Base-by-base conservation (phyloP, 2,113 vertebrate genomes). In the Chunga burmeisteri region DNA sequence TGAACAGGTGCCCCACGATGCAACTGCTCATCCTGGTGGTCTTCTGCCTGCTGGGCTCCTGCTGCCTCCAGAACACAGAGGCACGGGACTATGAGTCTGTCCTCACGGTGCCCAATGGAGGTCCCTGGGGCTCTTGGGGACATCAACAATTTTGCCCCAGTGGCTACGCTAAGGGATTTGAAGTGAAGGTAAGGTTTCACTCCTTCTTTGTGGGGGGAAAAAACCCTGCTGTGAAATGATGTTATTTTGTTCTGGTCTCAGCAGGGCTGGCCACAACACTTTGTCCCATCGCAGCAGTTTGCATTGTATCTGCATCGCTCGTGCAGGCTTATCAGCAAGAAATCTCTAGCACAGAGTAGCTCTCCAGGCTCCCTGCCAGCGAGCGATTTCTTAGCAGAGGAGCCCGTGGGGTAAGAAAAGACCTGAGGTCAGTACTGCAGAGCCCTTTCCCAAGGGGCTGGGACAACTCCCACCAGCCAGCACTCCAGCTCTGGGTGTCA, bases 1-100 rank as follows among this genome's bases (percentile, higher is more conserved):
- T 0, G 2, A 56, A 30, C 8, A 7, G 10, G 13, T 65, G 55
- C 9, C 13, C 32, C 4, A 5, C 0, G 0, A 81, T 88, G 86
- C 73, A 19, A 29, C 36, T 81, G 42, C 29, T 84, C 34, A 3
- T 61, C 55, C 38, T 1, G 0, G 22, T 26, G 20, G 1, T 50
- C 21, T 32, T 92, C 21, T 73, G 47, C 79, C 50, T 87, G 81
- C 63, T 92, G 78, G n/a, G 70, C 29, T 82, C 38, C 67, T 93
- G 67, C 66, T 72, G 72, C 32, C 67, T 46, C 7, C 5, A 0
- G 20, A 38, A 16, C 44, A 30, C 4, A 0, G 53, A 10, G 23
- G 55, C n/a, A 32, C 10, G 32, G 9, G 6, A 9, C 0, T 91
- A 55, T 1, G 22, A 58, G 3, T 75, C 75, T 15, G 0, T 22